Evolutionary conservation across 2,888 invertebrate species (phyloP), one percentile per base, ranked within the genome.

Genomic region (Oegoconia quadripuncta): DNA sequence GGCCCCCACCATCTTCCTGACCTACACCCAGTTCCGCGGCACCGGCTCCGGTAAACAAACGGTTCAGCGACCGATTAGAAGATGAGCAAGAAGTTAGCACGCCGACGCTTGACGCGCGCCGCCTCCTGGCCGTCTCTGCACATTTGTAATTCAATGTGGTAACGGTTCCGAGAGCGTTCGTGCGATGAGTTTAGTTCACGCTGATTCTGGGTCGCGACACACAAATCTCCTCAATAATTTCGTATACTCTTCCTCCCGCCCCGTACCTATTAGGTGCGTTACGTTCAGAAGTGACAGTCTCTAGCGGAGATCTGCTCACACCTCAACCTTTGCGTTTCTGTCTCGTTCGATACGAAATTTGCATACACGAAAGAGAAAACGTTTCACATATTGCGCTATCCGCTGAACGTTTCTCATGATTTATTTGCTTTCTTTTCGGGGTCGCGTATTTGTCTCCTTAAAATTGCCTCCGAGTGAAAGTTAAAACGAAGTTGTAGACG

Each of bases 11-110:
- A 64, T 57, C 61, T 67, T 56, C 67, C 70, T 80, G 86, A 84
- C 84, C 83, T 80, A 84, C 81, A 83, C 78, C 77, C 64, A 64
- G 66, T 51, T 59, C 65, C 59, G 66, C 58, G 61, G 64, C 71
- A 67, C 64, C 72, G 74, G 64, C 76, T 68, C 67, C 75, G 76
- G 81, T 80, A 83, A 83, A 84, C 84, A 84, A 80, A 80, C 83
- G 82, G 86, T 86, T 86, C 86, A 81, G 64, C 83, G 84, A 83
- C 81, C 86, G 84, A 87, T 84, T 82, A 75, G 68, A 68, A 57
- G 64, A 59, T 50, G 57, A 63, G 57, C 62, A 58, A 70, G 63
- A 68, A 60, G 59, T 61, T 57, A 63, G 58, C 57, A 55, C 57
- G 60, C 51, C 42, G 48, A 48, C 59, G 63, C 53, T 54, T 46